Evolutionary conservation across 2,888 invertebrate genomes (phyloP).

Genomic region (Zhuqinia jingwanae): DNA sequence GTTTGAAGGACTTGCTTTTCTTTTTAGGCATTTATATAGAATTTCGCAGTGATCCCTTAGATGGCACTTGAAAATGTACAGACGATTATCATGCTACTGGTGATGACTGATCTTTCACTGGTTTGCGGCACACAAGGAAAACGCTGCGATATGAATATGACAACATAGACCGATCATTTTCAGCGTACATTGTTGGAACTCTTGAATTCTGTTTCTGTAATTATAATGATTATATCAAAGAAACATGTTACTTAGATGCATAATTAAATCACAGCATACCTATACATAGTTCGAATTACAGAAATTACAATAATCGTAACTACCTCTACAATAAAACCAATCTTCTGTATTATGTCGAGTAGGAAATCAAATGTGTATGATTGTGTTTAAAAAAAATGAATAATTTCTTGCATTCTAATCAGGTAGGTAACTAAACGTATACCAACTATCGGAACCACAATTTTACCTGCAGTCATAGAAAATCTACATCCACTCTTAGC

Average conservation of each 20-base stretch:
- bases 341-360: conserved; percentile 88
- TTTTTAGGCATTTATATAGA: not conserved
- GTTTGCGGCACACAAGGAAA: conserved; percentile 95
- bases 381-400: no score
- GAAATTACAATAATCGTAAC: no score
- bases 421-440: no score
- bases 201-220: conserved; percentile 89
- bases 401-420: no score
- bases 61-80: conserved; percentile 26
- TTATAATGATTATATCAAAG: conserved; percentile 26
- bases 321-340: conserved; percentile 91
- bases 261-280: not conserved
- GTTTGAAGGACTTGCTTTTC: not conserved
- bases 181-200: conserved; percentile 93
- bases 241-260: conserved; percentile 6
- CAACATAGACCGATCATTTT: conserved; percentile 95
- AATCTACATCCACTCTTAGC: conserved; percentile 85
- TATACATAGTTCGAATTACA: not conserved
- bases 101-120: conserved; percentile 80
- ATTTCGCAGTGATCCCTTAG: not conserved
- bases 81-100: not conserved
- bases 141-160: conserved; percentile 95
- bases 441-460: no score
- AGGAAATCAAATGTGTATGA: conserved; percentile 93
- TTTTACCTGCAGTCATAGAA: conserved; percentile 91